Base-by-base conservation (phyloP, 2,113 vertebrate genomes). In the Corapipo altera region DNA sequence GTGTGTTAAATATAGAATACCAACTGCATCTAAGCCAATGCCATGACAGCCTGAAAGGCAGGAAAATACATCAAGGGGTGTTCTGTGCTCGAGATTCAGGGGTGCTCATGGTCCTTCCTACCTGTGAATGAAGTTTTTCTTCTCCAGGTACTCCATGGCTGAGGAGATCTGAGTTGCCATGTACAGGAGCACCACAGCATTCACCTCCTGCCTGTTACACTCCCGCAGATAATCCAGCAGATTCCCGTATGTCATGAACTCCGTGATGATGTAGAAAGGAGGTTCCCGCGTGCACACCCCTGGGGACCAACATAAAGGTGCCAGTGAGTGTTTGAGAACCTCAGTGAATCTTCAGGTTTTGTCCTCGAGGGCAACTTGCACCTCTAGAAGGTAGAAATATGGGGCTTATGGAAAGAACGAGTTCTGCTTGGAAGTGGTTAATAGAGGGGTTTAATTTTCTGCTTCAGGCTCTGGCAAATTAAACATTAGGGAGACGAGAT, bases 81-180 rank as follows among this genome's bases (percentile, higher is more conserved):
- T 22, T 82, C 21, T 18, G 3, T 32, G 57, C 72, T 69, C 0
- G 0, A 54, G 54, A 33, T 11, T 32, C n/a, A 15, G 18, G 22
- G 70, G n/a, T 15, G 52, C 46, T 48, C 5, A 1, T 19, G 12
- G 46, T 14, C 72, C 73, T 58, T 48, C 93, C 90, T 90, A 99
- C 99, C 99, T 99, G 98, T 99, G 99, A 91, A 99, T 99, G 96
- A 99, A 99, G 97, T 99, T 99, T 48, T 99, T 99, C 98, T 99
- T 99, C 98, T 99, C 99, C 98, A 99, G 98, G 95, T 99, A 99
- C 94, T 99, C 99, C 99, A 99, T 99, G 92, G 99, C 99, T 0
- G 99, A 99, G 48, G 99, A 99, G 98, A 99, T 99, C 98, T 99
- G 99, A 10, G 99, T 99, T 77, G 99, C 99, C 99, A 99, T 99